Percentiles rank a stretch among this genome's conserved stretches.
These are phyloP conservation scores for Pollenia amentaria DNA, from an alignment of 2,888 invertebrate genomes.

Conservation along the genomic window DNA sequence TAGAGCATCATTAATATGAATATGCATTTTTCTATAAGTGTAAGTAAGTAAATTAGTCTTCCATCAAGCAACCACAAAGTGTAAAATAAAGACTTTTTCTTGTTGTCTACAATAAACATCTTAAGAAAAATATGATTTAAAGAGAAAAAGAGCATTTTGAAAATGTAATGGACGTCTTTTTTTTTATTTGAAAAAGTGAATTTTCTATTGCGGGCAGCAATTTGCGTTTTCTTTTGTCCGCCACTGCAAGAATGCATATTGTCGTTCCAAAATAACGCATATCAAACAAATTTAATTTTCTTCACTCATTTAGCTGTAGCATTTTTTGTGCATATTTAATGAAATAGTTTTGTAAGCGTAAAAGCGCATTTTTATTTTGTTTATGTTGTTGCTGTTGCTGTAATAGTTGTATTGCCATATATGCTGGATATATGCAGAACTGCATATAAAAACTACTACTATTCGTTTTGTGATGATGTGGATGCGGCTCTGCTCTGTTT, in stretches of 20 bases:
- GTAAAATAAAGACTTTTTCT: no score
- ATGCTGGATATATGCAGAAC: constrained; percentile 13
- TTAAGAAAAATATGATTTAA: no score
- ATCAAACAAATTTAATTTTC: constrained; percentile 33
- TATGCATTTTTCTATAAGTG: no score
- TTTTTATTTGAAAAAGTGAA: no score
- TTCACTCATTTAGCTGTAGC: constrained; percentile 37
- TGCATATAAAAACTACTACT: constrained; percentile 49
- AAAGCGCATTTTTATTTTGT: constrained; percentile 39
- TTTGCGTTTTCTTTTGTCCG: neutral
- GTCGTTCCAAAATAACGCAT: neutral
- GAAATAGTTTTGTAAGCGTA: constrained; percentile 64
- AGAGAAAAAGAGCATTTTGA: no score
- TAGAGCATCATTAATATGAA: no score
- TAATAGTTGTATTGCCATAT: constrained; percentile 26
- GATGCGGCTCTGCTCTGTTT: constrained; percentile 38
- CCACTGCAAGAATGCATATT: neutral
- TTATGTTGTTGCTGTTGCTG: constrained; percentile 25
- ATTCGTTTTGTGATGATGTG: constrained; percentile 61
- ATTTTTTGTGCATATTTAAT: constrained; percentile 66
- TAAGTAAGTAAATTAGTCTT: no score
- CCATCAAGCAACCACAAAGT: no score
- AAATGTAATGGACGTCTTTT: no score
- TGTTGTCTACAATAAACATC: no score
- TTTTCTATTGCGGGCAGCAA: neutral